These are phyloP conservation scores for Colletes collaris DNA, from an alignment of 2,888 invertebrate species.

Conservation along the genomic window DNA sequence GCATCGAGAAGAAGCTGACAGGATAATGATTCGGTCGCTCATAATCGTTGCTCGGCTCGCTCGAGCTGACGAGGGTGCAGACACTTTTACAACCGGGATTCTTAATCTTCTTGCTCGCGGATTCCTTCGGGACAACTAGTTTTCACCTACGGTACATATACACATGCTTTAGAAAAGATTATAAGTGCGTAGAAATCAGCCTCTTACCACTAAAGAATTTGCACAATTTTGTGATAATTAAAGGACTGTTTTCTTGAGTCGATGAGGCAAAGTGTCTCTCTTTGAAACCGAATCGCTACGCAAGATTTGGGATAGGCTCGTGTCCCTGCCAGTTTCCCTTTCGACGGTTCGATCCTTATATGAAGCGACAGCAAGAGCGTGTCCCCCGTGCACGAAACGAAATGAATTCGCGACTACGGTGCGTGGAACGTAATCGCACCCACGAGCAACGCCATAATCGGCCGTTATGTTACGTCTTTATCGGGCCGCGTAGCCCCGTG, in stretches of 20 bases:
- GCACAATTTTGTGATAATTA: too few species aligned
- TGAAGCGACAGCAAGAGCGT: constrained; percentile 39
- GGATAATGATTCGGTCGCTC: constrained; percentile 1
- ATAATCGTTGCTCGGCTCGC: neutral
- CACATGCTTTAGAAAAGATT: too few species aligned
- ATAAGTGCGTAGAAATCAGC: too few species aligned
- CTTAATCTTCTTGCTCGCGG: neutral
- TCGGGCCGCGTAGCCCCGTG: constrained; percentile 20
- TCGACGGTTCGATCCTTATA: constrained; percentile 60
- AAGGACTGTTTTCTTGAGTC: too few species aligned
- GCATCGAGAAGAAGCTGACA: neutral
- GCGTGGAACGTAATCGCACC: constrained; percentile 63
- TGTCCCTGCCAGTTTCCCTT: constrained; percentile 24
- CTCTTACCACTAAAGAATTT: too few species aligned
- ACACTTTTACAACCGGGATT: too few species aligned
- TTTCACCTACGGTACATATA: too few species aligned
- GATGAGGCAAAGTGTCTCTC: too few species aligned
- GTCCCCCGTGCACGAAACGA: constrained; percentile 19
- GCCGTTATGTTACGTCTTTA: constrained; percentile 63
- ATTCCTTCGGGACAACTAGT: too few species aligned
- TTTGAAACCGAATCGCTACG: too few species aligned
- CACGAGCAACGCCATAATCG: constrained; percentile 67
- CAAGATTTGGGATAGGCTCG: constrained; percentile 32
- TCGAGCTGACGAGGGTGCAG: too few species aligned
- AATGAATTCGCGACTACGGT: constrained; percentile 54